Percentiles rank a stretch among this genome's conserved stretches.
Evolutionary conservation across 2,113 vertebrate genomes (phyloP).

Genomic region (Anolis carolinensis): DNA sequence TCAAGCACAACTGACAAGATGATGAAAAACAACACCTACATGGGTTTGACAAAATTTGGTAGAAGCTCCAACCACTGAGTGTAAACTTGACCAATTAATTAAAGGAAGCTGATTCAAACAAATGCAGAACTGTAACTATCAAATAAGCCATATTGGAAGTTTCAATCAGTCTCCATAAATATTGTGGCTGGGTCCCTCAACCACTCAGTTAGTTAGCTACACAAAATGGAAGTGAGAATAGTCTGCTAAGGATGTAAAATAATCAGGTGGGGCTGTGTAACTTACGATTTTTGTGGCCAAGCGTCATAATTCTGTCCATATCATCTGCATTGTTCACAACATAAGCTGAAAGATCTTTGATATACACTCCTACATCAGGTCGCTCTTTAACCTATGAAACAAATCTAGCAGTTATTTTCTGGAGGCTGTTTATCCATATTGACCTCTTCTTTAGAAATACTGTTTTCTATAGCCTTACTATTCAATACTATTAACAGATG

Average conservation of each 20-base stretch:
- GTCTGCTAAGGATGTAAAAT: background rate
- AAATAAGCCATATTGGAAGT: background rate
- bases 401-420: conserved; percentile 41
- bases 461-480: background rate
- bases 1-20: too few relatives aligned
- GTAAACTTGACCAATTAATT: background rate
- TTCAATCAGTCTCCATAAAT: background rate
- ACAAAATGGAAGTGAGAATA: background rate
- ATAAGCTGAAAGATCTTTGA: conserved; percentile 97
- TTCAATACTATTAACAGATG: background rate
- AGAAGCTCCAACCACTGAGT: background rate
- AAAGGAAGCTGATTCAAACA: background rate
- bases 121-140: background rate
- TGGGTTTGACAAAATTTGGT: background rate
- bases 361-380: conserved; percentile 97
- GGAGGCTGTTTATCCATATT: background rate
- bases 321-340: conserved; percentile 98
- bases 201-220: background rate
- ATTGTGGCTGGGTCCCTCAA: background rate
- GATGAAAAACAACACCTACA: too few relatives aligned
- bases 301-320: conserved; percentile 98
- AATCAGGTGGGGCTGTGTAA: conserved; percentile 20
- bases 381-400: conserved; percentile 94
- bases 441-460: background rate
- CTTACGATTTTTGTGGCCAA: conserved; percentile 99